Conservation (phyloP, 2,888 invertebrate species). For the Microctonus hyperodae region DNA sequence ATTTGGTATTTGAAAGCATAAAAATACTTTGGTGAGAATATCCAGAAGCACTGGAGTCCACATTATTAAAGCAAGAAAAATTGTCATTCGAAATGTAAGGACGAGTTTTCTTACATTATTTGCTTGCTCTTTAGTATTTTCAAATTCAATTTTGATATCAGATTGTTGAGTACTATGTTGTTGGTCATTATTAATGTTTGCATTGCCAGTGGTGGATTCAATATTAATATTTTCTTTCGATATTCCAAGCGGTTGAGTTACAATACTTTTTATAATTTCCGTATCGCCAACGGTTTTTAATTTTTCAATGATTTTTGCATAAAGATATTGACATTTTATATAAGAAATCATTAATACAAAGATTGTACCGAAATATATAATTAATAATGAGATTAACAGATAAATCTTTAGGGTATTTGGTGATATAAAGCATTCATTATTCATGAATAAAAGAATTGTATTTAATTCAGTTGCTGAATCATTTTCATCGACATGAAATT, state of each 20-base stretch:
- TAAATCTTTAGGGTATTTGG: constrained; percentile 50
- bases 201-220: neutral
- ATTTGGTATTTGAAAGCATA: constrained; percentile 40
- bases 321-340: constrained; percentile 36
- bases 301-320: constrained; percentile 34
- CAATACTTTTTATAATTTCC: neutral
- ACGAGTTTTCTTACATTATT: constrained; percentile 36
- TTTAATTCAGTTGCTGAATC: neutral
- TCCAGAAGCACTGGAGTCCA: constrained; percentile 54
- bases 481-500: constrained; percentile 18
- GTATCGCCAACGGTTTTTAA: constrained; percentile 34
- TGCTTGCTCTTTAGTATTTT: constrained; percentile 32
- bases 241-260: neutral
- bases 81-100: constrained; percentile 40
- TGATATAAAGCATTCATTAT: constrained; percentile 49
- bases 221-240: constrained; percentile 13
- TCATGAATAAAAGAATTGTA: constrained; percentile 23
- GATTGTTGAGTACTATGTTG: neutral
- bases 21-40: constrained; percentile 46
- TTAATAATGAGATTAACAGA: constrained; percentile 49
- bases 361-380: constrained; percentile 52
- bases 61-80: constrained; percentile 44
- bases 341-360: constrained; percentile 42
- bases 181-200: neutral
- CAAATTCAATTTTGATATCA: constrained; percentile 1